Evolutionary conservation across 2,888 invertebrate species (phyloP), one percentile per base, ranked within the genome.

Genomic region (Listrodromus nycthemerus): DNA sequence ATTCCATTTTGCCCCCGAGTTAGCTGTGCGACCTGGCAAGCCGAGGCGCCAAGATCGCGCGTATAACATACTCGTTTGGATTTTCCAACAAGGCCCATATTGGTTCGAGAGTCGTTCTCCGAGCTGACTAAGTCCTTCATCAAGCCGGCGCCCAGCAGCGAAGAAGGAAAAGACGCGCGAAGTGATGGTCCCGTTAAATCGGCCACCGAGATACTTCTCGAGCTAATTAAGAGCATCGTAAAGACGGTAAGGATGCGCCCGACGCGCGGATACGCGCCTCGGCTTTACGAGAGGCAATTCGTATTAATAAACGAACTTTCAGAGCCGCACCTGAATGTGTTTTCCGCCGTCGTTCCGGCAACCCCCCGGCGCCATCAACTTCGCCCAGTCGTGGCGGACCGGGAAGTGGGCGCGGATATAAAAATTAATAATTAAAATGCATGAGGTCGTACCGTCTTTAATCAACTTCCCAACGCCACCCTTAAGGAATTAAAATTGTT

Each of bases 251-350:
- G 78, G 79, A 67, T 65, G 50, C 74, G 74, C 21, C 63, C 58
- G 41, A 48, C 50, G 70, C 61, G 48, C 78, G 76, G 73, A 79
- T 82, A 41, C 77, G 66, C 76, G 71, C 24, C 80, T 41, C 80
- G 83, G 84, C 87, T 91, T 91, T 89, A 90, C 86, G 88, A 87
- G 87, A 83, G 86, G 88, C 90, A 89, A 90, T 91, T 89, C 88
- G 89, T 90, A 91, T 91, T 91, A 91, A 91, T 91, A 91, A 90
- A 89, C 89, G 85, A 91, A 90, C 88, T 91, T 91, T 87, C 84
- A 82, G 83, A 70, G 78, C 82, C 71, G 41, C 63, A 58, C 55
- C 78, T 77, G 82, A 85, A 86, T 86, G 85, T 86, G 81, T 86
- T 87, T 86, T 86, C 79, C 73, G 71, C 65, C 27, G 52, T 19